Evolutionary conservation across 2,113 vertebrate genomes (phyloP).

Genomic region (Holacanthus passer): DNA sequence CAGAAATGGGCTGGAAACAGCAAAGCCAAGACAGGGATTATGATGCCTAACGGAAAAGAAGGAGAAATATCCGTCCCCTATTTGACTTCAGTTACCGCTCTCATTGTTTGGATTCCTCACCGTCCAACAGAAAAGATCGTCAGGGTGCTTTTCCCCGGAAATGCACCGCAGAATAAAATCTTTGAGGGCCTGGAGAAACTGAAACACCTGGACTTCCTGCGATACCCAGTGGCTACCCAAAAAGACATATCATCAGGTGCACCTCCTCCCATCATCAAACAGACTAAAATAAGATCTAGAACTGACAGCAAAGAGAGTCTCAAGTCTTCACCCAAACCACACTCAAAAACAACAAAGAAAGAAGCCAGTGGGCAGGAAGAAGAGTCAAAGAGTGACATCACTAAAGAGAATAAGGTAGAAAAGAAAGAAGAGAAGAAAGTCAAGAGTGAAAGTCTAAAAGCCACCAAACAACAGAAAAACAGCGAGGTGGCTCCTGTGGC

Average conservation of each 20-base stretch:
- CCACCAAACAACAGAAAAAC: slow-evolving; percentile 87
- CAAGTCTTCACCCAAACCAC: slow-evolving; percentile 90
- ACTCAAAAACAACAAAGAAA: slow-evolving; percentile 87
- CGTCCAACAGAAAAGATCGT: slow-evolving; percentile 96
- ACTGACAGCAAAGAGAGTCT: slow-evolving; percentile 98
- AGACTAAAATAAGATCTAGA: slow-evolving; percentile 94
- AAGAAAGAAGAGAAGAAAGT: slow-evolving; percentile 88
- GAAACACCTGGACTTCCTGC: slow-evolving; percentile 95
- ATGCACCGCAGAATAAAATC: slow-evolving; percentile 98
- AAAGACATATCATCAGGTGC: slow-evolving; percentile 91
- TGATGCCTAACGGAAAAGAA: slow-evolving; percentile 93
- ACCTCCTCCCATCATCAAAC: slow-evolving; percentile 89
- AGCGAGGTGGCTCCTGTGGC: slow-evolving; percentile 84
- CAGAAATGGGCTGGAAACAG: slow-evolving; percentile 99
- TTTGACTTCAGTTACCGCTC: slow-evolving; percentile 96
- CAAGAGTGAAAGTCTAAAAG: slow-evolving; percentile 88
- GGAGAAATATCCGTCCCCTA: slow-evolving; percentile 99
- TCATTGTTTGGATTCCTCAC: slow-evolving; percentile 97
- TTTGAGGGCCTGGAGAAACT: slow-evolving; percentile 97
- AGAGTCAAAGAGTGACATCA: slow-evolving; percentile 84
- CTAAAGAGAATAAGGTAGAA: slow-evolving; percentile 91
- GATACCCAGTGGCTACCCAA: slow-evolving; percentile 95
- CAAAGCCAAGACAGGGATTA: slow-evolving; percentile 98
- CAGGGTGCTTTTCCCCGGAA: slow-evolving; percentile 97
- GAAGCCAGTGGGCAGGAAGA: slow-evolving; percentile 88